A percentile compares a stretch with the other conserved stretches of the same genome.
Evolutionary conservation across 1,140 invertebrate species (phyloP).

Genomic region (Euwallacea fornicatus): DNA sequence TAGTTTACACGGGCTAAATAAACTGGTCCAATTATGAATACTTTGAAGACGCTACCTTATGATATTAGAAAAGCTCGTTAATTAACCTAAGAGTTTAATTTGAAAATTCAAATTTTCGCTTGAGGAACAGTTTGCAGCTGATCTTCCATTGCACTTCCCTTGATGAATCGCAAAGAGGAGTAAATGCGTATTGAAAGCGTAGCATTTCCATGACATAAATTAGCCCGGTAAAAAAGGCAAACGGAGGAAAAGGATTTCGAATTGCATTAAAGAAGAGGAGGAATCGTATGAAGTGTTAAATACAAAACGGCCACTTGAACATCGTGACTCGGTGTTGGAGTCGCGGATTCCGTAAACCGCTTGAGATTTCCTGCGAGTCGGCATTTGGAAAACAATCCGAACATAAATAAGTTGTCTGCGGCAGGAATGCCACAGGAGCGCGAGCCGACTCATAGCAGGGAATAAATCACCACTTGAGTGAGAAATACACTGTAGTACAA

Average conservation of each 20-base stretch:
- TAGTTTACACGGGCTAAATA: slow-evolving; percentile 37
- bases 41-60: neutral
- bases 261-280: neutral
- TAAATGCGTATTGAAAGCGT: too few relatives aligned
- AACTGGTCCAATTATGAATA: slow-evolving; percentile 28
- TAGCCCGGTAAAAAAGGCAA: neutral
- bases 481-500: slow-evolving; percentile 33
- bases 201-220: neutral
- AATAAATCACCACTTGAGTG: slow-evolving; percentile 34
- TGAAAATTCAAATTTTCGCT: too few relatives aligned
- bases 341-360: slow-evolving; percentile 50
- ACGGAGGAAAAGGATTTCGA: neutral
- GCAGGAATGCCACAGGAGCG: slow-evolving; percentile 40
- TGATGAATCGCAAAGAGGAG: too few relatives aligned
- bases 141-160: too few relatives aligned
- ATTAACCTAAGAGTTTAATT: too few relatives aligned
- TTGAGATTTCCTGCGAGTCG: slow-evolving; percentile 48
- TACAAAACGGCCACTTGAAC: slow-evolving; percentile 40
- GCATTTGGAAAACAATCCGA: slow-evolving; percentile 55
- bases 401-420: slow-evolving; percentile 56
- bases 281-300: slow-evolving; percentile 33
- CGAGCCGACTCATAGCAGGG: slow-evolving; percentile 30
- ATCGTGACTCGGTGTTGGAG: slow-evolving; percentile 48
- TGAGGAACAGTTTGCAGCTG: too few relatives aligned
- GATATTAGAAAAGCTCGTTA: too few relatives aligned